Base-by-base conservation (phyloP, 2,888 invertebrate genomes). In the Heliconius aoede region DNA sequence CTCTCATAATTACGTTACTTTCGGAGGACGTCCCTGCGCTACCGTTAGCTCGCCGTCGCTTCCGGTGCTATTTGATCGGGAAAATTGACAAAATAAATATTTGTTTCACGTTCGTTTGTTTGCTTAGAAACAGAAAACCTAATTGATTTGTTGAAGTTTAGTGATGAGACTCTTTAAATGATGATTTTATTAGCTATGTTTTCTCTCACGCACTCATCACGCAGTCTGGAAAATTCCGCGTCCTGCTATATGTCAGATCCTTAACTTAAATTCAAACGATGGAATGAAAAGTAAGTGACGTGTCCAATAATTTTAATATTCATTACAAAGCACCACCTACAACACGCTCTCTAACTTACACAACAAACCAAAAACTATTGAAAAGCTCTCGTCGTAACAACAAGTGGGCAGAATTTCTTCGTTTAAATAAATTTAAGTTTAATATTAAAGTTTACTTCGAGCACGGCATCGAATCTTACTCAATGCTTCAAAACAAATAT, bases 381-480 rank as follows among this genome's bases (percentile, higher is more conserved):
- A n/a, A n/a, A 51, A 46, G 28, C 30, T 68, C 46, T 46, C 36
- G 24, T 46, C 18, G 3, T 13, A n/a, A 24, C 21, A 24, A 71
- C 21, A 24, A 71, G 58, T 36, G 71, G 71, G 71, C 71, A 15
- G 68, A 61, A 40, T n/a, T 61, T 61, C 40, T 55, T 26, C 24
- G 68, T 62, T 71, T 74, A 40, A 77, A 74, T 77, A 64, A 77
- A 71, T 74, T 74, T 36, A 77, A 71, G 65, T 69, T 58, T 24
- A 64, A 77, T 65, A 32, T 51, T 71, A 65, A 77, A 77, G 58
- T 77, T 69, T 71, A 58, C 51, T 58, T 15, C 5, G 15, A 69
- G 71, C 65, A 73, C 72, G 64, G 76, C 72, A 76, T 74, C 76
- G 76, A 74, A 74, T 78, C 76, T 76, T 74, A 67, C 69, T 73